These are phyloP conservation scores for Gambelia wislizenii DNA, from an alignment of 2,797 vertebrate genomes.

Conservation along the genomic window DNA sequence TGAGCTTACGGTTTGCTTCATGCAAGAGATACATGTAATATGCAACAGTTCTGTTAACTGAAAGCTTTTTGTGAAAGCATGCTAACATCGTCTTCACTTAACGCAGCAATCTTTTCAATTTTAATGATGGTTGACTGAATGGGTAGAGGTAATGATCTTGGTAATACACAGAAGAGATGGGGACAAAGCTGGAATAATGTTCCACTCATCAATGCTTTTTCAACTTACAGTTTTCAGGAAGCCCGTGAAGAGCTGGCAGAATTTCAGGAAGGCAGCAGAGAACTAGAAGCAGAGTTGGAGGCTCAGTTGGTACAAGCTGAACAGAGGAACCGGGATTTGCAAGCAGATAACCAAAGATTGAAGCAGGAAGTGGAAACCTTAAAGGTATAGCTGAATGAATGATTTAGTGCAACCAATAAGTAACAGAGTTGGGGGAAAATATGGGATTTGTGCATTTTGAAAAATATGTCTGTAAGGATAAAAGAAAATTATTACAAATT, in stretches of 20 bases:
- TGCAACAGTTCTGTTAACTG: neutral
- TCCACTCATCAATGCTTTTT: neutral
- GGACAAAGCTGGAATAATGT: slow-evolving; percentile 21
- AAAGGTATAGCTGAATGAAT: slow-evolving; percentile 86
- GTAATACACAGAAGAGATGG: slow-evolving; percentile 20
- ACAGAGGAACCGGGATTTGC: slow-evolving; percentile 93
- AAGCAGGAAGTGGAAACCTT: slow-evolving; percentile 91
- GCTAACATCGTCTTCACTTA: neutral
- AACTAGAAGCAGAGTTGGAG: slow-evolving; percentile 96
- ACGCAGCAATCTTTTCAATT: neutral
- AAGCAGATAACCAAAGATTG: slow-evolving; percentile 94
- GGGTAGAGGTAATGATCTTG: neutral
- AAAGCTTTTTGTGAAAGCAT: too few relatives aligned
- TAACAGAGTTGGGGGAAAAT: too few relatives aligned
- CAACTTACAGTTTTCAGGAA: slow-evolving; percentile 88
- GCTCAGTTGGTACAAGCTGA: slow-evolving; percentile 94
- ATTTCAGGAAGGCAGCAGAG: slow-evolving; percentile 97
- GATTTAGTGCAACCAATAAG: too few relatives aligned
- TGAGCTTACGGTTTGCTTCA: neutral
- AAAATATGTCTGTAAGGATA: too few relatives aligned
- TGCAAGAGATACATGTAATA: neutral
- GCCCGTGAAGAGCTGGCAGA: slow-evolving; percentile 96
- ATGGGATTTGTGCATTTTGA: too few relatives aligned
- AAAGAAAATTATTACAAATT: too few relatives aligned
- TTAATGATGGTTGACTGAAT: neutral